Evolutionary conservation across 2,797 vertebrate genomes (phyloP).

Genomic region (Poecile montanus): DNA sequence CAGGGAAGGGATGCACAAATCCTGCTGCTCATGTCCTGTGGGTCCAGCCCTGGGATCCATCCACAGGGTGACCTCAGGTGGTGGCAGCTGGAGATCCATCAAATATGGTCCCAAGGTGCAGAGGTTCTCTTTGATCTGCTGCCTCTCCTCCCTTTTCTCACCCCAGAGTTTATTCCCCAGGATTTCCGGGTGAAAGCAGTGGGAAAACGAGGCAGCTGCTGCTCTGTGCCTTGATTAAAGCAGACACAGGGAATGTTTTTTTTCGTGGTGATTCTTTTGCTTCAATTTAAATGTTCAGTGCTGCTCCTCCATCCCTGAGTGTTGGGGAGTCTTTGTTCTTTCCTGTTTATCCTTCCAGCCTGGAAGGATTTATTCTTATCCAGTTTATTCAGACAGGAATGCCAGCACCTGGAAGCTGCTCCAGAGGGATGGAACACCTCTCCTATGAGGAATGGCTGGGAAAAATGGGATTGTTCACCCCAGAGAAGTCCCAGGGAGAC

Average conservation of each 20-base stretch:
- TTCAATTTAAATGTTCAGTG: background rate
- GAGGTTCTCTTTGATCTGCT: background rate
- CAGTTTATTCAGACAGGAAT: background rate
- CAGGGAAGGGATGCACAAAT: background rate
- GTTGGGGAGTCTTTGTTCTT: background rate
- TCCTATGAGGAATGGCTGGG: background rate
- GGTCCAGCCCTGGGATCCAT: accelerated
- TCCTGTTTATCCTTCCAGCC: background rate
- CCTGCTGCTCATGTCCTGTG: background rate
- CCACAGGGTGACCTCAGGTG: background rate
- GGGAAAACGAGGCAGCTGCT: background rate
- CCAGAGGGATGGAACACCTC: background rate
- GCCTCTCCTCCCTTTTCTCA: background rate
- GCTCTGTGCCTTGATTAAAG: background rate
- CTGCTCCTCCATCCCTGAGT: background rate
- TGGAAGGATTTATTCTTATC: too few relatives aligned
- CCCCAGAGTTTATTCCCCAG: background rate
- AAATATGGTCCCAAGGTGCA: accelerated
- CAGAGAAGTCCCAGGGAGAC: background rate
- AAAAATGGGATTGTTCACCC: background rate
- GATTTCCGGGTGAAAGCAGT: background rate
- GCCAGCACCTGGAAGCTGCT: background rate
- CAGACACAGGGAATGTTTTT: background rate
- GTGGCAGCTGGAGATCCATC: background rate
- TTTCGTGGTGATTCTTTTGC: background rate